A percentile compares a stretch with the other conserved stretches of the same genome.
Evolutionary conservation across 2,888 invertebrate genomes (phyloP).

Genomic region (Caenorhabditis afra): DNA sequence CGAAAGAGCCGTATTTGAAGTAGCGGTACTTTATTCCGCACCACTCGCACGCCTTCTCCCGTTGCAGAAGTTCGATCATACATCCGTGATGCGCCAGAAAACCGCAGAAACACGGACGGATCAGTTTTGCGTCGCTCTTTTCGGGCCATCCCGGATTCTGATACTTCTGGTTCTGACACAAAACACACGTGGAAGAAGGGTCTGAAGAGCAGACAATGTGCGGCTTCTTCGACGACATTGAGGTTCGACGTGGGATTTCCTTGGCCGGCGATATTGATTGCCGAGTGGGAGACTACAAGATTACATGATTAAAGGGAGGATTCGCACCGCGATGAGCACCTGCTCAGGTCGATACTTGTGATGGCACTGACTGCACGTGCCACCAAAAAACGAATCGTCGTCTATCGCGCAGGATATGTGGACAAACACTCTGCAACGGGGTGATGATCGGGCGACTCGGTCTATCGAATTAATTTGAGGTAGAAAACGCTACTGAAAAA

Average conservation of each 20-base stretch:
- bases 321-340: neutral
- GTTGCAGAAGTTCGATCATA: conserved; percentile 27
- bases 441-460: too few relatives aligned
- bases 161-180: conserved; percentile 42
- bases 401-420: conserved; percentile 49
- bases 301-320: neutral
- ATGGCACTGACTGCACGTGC: conserved; percentile 35
- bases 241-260: too few relatives aligned
- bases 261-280: conserved; percentile 22
- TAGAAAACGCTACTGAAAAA: too few relatives aligned
- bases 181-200: conserved; percentile 4
- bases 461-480: too few relatives aligned
- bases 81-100: conserved; percentile 47
- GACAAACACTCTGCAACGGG: conserved; percentile 42
- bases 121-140: conserved; percentile 31
- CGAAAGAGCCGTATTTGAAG: conserved; percentile 38
- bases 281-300: conserved; percentile 31
- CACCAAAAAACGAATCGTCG: conserved; percentile 51
- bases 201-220: neutral
- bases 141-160: conserved; percentile 31
- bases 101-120: conserved; percentile 49
- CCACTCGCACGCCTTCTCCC: conserved; percentile 29
- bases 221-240: conserved; percentile 7
- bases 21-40: conserved; percentile 48
- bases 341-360: conserved; percentile 40